These are phyloP conservation scores for Pongo abelii DNA, from an alignment of 2,113 vertebrate species.

Conservation along the genomic window DNA sequence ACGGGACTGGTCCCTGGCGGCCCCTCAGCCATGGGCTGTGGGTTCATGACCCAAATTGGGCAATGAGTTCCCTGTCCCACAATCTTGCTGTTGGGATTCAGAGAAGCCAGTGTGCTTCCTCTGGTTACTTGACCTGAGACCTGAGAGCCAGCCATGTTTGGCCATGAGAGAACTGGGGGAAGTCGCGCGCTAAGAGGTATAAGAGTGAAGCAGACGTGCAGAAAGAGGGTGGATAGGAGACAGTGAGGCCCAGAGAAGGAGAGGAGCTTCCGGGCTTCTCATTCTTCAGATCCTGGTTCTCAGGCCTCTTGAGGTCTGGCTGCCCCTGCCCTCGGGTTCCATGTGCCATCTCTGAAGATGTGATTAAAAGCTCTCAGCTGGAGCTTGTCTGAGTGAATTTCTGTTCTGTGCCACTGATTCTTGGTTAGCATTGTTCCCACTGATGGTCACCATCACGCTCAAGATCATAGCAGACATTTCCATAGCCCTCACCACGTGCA, in stretches of 20 bases:
- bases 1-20: background rate
- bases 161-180: background rate
- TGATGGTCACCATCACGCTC: background rate
- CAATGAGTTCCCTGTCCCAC: background rate
- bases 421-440: background rate
- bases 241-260: background rate
- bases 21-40: background rate
- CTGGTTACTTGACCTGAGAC: background rate
- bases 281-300: background rate
- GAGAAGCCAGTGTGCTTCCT: background rate
- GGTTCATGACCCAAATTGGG: background rate
- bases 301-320: background rate
- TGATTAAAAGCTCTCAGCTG: background rate
- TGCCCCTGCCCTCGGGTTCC: background rate
- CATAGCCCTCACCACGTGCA: background rate
- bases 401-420: background rate
- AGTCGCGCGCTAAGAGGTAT: background rate
- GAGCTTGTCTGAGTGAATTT: background rate
- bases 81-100: background rate
- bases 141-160: background rate
- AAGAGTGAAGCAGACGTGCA: background rate
- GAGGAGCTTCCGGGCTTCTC: background rate
- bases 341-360: background rate
- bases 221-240: background rate
- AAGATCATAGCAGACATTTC: background rate